These are phyloP conservation scores for Cranoglanis bouderius DNA, from an alignment of 2,113 vertebrate genomes.

Conservation along the genomic window DNA sequence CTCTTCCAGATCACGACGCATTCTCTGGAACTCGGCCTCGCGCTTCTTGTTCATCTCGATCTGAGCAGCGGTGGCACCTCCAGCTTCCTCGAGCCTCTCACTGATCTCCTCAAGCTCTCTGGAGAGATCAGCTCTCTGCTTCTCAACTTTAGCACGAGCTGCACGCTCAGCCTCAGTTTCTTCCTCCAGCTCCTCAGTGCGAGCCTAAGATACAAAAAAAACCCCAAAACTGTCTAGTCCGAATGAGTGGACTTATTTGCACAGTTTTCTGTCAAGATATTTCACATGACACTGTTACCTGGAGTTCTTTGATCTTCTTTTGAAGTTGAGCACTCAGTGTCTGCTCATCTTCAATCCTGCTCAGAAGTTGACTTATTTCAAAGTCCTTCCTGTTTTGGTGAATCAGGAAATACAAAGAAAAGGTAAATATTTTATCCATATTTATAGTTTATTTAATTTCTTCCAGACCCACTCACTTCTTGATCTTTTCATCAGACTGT, in stretches of 20 bases:
- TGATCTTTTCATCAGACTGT: slow-evolving; percentile 90
- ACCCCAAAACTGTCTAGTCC: neutral
- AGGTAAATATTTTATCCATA: neutral
- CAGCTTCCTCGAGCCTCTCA: slow-evolving; percentile 75
- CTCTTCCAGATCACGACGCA: slow-evolving; percentile 86
- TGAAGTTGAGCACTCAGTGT: slow-evolving; percentile 45
- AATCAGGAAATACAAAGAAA: neutral
- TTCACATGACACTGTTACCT: neutral
- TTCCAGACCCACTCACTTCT: slow-evolving; percentile 77
- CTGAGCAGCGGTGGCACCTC: slow-evolving; percentile 71
- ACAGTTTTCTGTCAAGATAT: neutral
- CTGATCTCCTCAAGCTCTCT: slow-evolving; percentile 92
- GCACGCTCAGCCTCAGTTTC: slow-evolving; percentile 86
- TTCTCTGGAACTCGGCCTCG: slow-evolving; percentile 80
- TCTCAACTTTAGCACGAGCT: slow-evolving; percentile 80
- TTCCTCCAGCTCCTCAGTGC: slow-evolving; percentile 78
- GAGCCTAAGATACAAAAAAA: slow-evolving; percentile 56
- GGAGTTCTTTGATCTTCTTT: slow-evolving; percentile 46
- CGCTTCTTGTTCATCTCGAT: slow-evolving; percentile 76
- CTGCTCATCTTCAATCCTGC: slow-evolving; percentile 48
- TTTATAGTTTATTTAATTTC: neutral
- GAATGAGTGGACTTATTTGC: slow-evolving; percentile 11
- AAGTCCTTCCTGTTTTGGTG: slow-evolving; percentile 15
- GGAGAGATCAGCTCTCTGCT: slow-evolving; percentile 79
- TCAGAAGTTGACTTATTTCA: slow-evolving; percentile 16